Evolutionary conservation across 2,113 vertebrate species (phyloP).

Genomic region (Takifugu bimaculatus): DNA sequence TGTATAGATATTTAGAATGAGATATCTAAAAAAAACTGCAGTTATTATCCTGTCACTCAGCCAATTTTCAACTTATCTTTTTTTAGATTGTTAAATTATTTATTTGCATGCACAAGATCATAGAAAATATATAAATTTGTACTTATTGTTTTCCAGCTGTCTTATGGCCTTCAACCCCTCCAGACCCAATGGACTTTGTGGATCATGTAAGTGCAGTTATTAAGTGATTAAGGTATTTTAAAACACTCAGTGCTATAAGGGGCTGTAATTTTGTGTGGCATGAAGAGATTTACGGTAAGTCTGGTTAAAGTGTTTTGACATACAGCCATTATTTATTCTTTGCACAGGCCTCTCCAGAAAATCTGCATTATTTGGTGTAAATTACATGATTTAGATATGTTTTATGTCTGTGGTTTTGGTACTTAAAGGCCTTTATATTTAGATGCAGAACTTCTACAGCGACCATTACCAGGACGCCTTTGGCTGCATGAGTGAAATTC

Average conservation of each 20-base stretch:
- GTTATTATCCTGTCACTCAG: too few relatives aligned
- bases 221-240: not conserved
- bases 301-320: too few relatives aligned
- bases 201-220: slow-evolving; percentile 61
- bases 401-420: not conserved
- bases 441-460: slow-evolving; percentile 79
- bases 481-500: slow-evolving; percentile 66
- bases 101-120: not conserved
- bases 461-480: slow-evolving; percentile 77
- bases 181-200: slow-evolving; percentile 54
- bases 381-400: not conserved
- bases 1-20: too few relatives aligned
- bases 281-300: too few relatives aligned
- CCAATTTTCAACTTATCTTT: too few relatives aligned
- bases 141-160: slow-evolving; percentile 25
- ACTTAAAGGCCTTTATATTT: not conserved
- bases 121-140: not conserved
- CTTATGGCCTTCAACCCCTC: slow-evolving; percentile 1
- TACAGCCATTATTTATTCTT: too few relatives aligned
- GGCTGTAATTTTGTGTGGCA: not conserved
- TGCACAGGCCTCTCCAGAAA: not conserved
- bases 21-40: too few relatives aligned
- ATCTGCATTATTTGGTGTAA: not conserved
- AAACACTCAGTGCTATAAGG: not conserved
- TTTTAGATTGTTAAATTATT: too few relatives aligned